Conservation (phyloP, 2,797 vertebrate species). For the Peromyscus melanophrys region DNA sequence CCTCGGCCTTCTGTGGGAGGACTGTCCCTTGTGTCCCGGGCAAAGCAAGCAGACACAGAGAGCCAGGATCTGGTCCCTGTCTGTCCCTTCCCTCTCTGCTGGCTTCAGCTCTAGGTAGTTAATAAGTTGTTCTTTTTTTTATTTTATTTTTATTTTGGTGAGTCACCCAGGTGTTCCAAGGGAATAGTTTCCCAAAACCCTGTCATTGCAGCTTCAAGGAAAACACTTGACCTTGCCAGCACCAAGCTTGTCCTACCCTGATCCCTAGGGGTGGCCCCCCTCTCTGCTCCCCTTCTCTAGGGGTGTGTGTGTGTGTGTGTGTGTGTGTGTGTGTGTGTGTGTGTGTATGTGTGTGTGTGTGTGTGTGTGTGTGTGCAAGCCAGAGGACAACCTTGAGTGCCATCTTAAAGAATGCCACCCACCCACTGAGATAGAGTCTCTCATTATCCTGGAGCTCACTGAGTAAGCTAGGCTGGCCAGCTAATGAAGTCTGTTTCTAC, state of each 20-base stretch:
- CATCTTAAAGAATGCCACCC: not conserved
- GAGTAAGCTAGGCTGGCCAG: not conserved
- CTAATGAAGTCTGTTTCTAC: not conserved
- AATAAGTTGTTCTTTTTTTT: not conserved
- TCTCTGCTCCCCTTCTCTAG: not conserved
- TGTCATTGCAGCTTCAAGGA: not conserved
- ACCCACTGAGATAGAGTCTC: not conserved
- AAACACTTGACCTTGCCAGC: conserved; percentile 17
- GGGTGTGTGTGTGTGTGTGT: not conserved
- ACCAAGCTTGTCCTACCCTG: not conserved
- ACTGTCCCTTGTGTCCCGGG: not conserved
- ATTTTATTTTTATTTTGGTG: not conserved
- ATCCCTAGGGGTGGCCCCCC: no score
- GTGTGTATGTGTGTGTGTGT: not conserved
- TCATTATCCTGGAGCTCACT: not conserved
- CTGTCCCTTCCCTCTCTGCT: not conserved
- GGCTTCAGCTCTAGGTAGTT: conserved; percentile 41
- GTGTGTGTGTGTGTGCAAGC: not conserved
- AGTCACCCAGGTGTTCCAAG: conserved; percentile 50
- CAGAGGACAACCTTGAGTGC: not conserved
- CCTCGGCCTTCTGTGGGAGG: not conserved
- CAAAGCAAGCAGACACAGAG: not conserved
- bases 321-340: not conserved
- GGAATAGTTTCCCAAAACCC: conserved; percentile 32
- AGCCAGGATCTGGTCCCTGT: not conserved